These are phyloP conservation scores for Dreissena polymorpha DNA, from an alignment of 1,140 invertebrate species.

Conservation along the genomic window DNA sequence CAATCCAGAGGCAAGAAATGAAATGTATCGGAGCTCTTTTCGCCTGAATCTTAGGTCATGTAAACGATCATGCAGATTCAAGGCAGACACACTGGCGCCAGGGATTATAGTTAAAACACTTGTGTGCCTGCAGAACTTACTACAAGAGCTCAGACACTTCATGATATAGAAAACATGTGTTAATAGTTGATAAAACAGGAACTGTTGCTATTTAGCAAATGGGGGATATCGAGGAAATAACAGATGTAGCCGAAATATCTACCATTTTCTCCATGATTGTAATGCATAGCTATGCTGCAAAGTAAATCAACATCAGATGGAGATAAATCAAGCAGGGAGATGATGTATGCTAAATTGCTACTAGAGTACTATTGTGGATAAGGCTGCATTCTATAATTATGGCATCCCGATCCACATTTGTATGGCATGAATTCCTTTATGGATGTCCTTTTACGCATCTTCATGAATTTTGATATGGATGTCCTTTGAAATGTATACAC, in stretches of 20 bases:
- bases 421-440: too few species aligned
- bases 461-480: too few species aligned
- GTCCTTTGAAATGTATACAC: too few species aligned
- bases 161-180: conserved; percentile 46
- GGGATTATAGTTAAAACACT: conserved; percentile 33
- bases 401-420: too few species aligned
- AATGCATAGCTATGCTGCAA: not conserved
- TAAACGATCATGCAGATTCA: conserved; percentile 37
- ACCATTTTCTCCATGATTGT: not conserved
- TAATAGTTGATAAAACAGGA: conserved; percentile 37
- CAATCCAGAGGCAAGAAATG: conserved; percentile 44
- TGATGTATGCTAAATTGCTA: too few species aligned
- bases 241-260: conserved; percentile 1
- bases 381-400: too few species aligned
- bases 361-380: too few species aligned
- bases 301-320: not conserved
- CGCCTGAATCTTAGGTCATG: conserved; percentile 23
- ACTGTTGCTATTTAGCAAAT: conserved; percentile 45
- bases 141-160: not conserved
- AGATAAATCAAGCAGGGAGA: too few species aligned
- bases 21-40: conserved; percentile 42
- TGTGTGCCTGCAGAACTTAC: conserved; percentile 19
- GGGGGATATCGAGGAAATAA: conserved; percentile 20
- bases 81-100: conserved; percentile 35
- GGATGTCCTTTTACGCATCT: too few species aligned